Evolutionary conservation across 1,140 invertebrate species (phyloP).

Genomic region (Drosophila ficusphila): DNA sequence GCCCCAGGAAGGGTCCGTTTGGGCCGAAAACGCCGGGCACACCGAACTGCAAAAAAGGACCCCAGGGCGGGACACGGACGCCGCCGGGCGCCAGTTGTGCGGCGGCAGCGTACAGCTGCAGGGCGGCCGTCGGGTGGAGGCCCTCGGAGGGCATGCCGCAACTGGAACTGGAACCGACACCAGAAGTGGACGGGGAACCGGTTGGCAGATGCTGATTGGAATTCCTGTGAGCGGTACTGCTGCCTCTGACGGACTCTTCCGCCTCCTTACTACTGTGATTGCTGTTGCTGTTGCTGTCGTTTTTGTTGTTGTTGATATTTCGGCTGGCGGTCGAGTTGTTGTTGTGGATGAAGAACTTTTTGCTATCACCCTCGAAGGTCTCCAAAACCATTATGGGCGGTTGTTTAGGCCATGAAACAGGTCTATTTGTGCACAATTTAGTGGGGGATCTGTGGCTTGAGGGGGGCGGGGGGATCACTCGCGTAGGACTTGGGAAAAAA

Average conservation of each 20-base stretch:
- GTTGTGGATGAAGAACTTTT: conserved; percentile 45
- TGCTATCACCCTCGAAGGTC: conserved; percentile 48
- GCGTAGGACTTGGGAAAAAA: conserved; percentile 1
- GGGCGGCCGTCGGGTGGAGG: conserved; percentile 85
- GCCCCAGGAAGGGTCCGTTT: conserved; percentile 79
- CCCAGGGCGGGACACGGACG: conserved; percentile 85
- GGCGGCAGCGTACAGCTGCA: conserved; percentile 86
- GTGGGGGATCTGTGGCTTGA: no score
- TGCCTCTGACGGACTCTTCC: conserved; percentile 21
- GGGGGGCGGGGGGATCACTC: not conserved
- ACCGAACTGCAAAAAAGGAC: conserved; percentile 86
- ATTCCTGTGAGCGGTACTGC: conserved; percentile 1
- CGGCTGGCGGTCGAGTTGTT: conserved; percentile 24
- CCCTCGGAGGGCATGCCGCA: conserved; percentile 80
- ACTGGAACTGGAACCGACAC: not conserved
- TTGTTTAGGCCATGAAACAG: conserved; percentile 39
- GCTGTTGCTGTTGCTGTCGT: conserved; percentile 32
- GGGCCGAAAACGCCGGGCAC: conserved; percentile 84
- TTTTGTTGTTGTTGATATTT: conserved; percentile 27
- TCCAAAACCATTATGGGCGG: conserved; percentile 77
- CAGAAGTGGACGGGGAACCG: not conserved
- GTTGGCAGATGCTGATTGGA: not conserved
- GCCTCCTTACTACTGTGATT: conserved; percentile 26
- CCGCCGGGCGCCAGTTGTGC: conserved; percentile 85
- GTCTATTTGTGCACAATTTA: not conserved